These are phyloP conservation scores for Notothenia rossii DNA, from an alignment of 2,113 vertebrate genomes.

Conservation along the genomic window DNA sequence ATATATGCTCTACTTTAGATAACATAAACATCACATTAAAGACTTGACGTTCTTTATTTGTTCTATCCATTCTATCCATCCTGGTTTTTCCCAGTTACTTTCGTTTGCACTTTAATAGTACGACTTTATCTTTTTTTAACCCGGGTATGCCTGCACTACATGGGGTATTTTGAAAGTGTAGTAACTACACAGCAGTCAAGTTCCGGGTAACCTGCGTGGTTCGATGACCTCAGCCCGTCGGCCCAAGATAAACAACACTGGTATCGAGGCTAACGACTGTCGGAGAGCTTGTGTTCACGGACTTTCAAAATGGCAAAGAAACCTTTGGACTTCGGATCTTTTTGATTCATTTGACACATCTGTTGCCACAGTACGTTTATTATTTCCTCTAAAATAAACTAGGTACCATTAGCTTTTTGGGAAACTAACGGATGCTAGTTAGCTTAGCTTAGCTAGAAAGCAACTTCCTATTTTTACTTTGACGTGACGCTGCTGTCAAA, in stretches of 20 bases:
- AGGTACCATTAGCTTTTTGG: constrained; percentile 21
- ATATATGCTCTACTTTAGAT: no score
- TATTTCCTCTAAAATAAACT: neutral
- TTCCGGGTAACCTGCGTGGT: constrained; percentile 67
- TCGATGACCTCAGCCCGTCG: constrained; percentile 54
- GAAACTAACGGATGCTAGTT: neutral
- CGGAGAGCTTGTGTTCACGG: neutral
- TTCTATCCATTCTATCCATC: no score
- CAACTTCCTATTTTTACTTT: constrained; percentile 62
- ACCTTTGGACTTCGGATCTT: constrained; percentile 20
- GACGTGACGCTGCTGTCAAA: neutral
- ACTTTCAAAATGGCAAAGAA: constrained; percentile 60
- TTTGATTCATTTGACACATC: constrained; percentile 8
- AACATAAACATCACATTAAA: no score
- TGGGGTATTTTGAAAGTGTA: neutral
- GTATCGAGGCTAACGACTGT: neutral
- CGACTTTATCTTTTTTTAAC: no score
- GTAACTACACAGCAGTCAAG: constrained; percentile 9
- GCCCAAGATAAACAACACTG: constrained; percentile 67
- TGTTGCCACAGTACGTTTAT: constrained; percentile 40
- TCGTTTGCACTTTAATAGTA: no score
- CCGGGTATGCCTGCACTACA: neutral
- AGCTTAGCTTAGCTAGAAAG: constrained; percentile 22
- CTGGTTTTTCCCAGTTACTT: no score
- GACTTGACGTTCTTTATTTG: no score